Base-by-base conservation (phyloP, 1,140 invertebrate species). In the Micrasema longulum region DNA sequence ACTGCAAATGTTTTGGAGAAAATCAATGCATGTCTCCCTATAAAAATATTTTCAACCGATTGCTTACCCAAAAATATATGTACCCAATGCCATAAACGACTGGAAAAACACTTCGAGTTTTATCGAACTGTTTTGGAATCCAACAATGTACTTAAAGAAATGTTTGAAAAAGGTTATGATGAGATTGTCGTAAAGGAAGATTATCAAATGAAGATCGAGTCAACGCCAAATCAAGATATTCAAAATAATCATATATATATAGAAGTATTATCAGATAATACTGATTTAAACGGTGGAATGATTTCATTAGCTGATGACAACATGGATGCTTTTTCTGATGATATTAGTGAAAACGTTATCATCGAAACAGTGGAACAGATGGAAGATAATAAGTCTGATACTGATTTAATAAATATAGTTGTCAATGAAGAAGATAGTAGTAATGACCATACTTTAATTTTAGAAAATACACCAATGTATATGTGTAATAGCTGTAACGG, bases 71-170 rank as follows among this genome's bases (percentile, higher is more conserved):
- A 63, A 63, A 63, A 50, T 53, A 63, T 70, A 50, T 70, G 68
- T 31, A 36, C 23, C 35, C 2, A 52, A 3, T 70, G 68, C 52
- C 26, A 38, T 9, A 52, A 50, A 22, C 26, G 60, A 22, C 38
- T 70, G 23, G 35, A 63, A 14, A 70, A 70, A 53, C 68, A 70
- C 52, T 70, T 63, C 22, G 38, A 64, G 53, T 70, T 70, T 31
- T 57, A 70, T 22, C 68, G 63, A 36, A 63, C 47, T 0, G 68
- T 70, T 23, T 11, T 70, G 11, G 57, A 70, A 20, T 70, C 68
- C 0, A 57, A 70, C 50, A 63, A 50, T 52, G 55, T 62, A 14
- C 26, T 70, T 1, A 70, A 53, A 43, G 55, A 70, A 41, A 70
- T 70, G 68, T 70, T 63, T 43, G 57, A 64, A 16, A 22, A 52